Evolutionary conservation across 2,113 vertebrate genomes (phyloP).

Genomic region (Pithys albifrons): DNA sequence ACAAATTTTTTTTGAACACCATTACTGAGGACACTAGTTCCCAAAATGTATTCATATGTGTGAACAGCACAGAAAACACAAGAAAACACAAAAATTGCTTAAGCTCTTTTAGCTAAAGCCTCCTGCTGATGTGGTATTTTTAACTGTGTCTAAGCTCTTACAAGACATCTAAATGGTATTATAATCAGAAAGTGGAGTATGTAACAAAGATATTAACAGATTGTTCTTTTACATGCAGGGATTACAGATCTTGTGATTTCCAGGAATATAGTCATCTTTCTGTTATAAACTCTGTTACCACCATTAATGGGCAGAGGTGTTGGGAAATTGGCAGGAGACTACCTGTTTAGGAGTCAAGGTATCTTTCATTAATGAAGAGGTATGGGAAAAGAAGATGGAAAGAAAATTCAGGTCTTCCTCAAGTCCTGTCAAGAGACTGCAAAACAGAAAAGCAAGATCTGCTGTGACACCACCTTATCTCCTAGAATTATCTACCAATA

Average conservation of each 20-base stretch:
- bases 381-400: neutral
- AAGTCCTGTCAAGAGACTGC: neutral
- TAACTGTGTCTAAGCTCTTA: neutral
- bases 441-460: neutral
- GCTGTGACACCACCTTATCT: neutral
- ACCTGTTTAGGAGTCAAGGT: neutral
- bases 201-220: neutral
- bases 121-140: neutral
- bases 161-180: neutral
- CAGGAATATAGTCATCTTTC: neutral
- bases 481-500: neutral
- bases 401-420: neutral
- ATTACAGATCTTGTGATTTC: neutral
- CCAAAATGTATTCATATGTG: neutral
- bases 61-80: neutral
- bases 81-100: neutral
- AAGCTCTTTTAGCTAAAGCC: neutral
- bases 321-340: neutral
- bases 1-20: neutral
- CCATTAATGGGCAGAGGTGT: neutral
- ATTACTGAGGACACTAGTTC: neutral
- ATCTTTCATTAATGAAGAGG: neutral
- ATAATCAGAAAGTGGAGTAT: neutral
- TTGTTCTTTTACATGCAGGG: neutral
- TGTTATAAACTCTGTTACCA: neutral